Conservation (phyloP, 1,140 invertebrate genomes). For the Zaprionus kolodkinae region DNA sequence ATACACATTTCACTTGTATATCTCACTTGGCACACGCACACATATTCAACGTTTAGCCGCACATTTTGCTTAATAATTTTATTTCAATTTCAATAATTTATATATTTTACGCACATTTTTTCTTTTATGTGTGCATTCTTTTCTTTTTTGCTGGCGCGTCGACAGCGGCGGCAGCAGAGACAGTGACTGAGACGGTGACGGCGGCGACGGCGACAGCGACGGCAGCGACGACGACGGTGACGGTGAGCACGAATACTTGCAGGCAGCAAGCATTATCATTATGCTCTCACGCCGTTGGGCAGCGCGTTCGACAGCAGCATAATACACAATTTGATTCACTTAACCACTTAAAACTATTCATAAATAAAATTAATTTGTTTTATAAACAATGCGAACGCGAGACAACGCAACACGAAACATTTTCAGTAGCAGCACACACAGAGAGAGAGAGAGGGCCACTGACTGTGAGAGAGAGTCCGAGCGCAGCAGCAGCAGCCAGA, state of each 20-base stretch:
- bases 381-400: slow-evolving; percentile 53
- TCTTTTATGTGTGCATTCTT: slow-evolving; percentile 24
- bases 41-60: slow-evolving; percentile 24
- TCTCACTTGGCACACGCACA: slow-evolving; percentile 15
- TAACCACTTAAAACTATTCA: slow-evolving; percentile 43
- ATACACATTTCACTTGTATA: slow-evolving; percentile 52
- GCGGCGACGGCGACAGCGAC: slow-evolving; percentile 23
- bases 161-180: slow-evolving; percentile 43
- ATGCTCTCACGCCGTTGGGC: slow-evolving; percentile 19
- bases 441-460: slow-evolving; percentile 37
- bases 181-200: neutral
- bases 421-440: slow-evolving; percentile 26
- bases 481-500: neutral
- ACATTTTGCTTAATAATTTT: slow-evolving; percentile 25
- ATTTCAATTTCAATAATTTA: slow-evolving; percentile 22
- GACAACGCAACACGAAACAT: slow-evolving; percentile 51
- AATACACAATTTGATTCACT: slow-evolving; percentile 48
- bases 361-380: slow-evolving; percentile 56
- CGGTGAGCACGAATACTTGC: slow-evolving; percentile 14
- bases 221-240: neutral
- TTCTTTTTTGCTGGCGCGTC: slow-evolving; percentile 33
- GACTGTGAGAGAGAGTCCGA: slow-evolving; percentile 35
- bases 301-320: slow-evolving; percentile 19
- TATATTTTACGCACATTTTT: slow-evolving; percentile 30
- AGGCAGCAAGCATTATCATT: slow-evolving; percentile 30